Conservation (phyloP, 2,797 vertebrate species). For the Semotilus atromaculatus region DNA sequence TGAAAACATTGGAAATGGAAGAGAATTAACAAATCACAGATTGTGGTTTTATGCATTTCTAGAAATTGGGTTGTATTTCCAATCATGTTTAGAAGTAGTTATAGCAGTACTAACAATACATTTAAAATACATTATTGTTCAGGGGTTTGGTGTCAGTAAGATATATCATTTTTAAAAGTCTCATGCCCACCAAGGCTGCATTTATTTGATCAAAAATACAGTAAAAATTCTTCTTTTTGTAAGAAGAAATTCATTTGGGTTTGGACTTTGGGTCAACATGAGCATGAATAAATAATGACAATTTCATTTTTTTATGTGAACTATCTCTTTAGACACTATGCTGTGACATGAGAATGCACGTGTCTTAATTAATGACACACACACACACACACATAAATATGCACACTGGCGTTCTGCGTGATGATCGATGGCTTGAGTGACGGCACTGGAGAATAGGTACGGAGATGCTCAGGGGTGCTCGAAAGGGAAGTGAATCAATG, state of each 20-base stretch:
- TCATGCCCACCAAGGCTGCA: not conserved
- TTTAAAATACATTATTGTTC: not conserved
- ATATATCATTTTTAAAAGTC: not conserved
- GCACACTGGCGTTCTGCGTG: not conserved
- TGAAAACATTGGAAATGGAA: too few relatives aligned
- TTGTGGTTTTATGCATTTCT: too few relatives aligned
- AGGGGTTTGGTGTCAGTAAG: not conserved
- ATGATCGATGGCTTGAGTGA: slow-evolving; percentile 33
- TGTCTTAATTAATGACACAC: not conserved
- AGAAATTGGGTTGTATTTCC: too few relatives aligned
- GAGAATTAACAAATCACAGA: too few relatives aligned
- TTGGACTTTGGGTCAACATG: not conserved
- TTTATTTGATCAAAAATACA: not conserved
- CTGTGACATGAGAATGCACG: not conserved
- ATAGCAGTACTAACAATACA: too few relatives aligned
- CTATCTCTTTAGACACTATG: not conserved
- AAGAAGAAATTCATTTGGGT: not conserved
- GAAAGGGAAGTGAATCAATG: slow-evolving; percentile 26
- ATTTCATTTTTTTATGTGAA: not conserved
- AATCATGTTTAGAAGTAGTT: too few relatives aligned
- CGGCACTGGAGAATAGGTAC: slow-evolving; percentile 15
- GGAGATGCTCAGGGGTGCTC: slow-evolving; percentile 19
- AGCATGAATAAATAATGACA: not conserved
- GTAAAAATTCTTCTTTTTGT: not conserved
- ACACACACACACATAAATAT: not conserved